These are phyloP conservation scores for Caenorhabditis sp. DNA, from an alignment of 2,888 invertebrate genomes.

Conservation along the genomic window DNA sequence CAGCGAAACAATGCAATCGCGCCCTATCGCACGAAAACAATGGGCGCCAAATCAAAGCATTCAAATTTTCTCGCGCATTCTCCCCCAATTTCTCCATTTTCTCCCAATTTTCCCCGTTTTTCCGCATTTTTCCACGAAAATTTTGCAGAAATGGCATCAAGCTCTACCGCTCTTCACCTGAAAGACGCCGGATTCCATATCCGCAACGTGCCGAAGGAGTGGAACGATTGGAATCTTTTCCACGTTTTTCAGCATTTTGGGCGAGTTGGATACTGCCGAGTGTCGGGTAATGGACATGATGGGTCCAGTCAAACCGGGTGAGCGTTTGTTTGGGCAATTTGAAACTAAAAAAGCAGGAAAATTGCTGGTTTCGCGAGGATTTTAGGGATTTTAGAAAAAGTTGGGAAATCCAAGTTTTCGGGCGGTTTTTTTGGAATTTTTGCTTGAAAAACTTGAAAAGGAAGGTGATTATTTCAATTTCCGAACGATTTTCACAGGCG, in stretches of 20 bases:
- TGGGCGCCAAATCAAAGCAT: too few relatives aligned
- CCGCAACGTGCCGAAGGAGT: slow-evolving; percentile 52
- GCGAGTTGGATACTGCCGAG: slow-evolving; percentile 55
- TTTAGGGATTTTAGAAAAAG: neutral
- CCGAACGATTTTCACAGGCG: too few relatives aligned
- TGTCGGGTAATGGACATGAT: slow-evolving; percentile 40
- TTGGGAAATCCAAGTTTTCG: too few relatives aligned
- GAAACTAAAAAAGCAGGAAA: too few relatives aligned
- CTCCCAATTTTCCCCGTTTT: neutral
- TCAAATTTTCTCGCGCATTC: neutral
- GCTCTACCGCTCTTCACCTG: slow-evolving; percentile 43
- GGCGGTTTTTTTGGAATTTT: too few relatives aligned
- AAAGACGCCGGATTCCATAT: slow-evolving; percentile 61
- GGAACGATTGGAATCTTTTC: slow-evolving; percentile 62
- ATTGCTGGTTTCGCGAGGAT: too few relatives aligned
- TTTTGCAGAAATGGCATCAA: slow-evolving; percentile 45
- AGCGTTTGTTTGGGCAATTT: too few relatives aligned
- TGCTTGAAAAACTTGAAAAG: too few relatives aligned
- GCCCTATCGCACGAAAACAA: too few relatives aligned
- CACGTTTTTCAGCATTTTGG: slow-evolving; percentile 44
- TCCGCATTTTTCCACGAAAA: neutral
- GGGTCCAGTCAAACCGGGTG: slow-evolving; percentile 37
- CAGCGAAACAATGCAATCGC: too few relatives aligned
- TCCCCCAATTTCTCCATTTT: slow-evolving; percentile 1
- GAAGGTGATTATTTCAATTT: too few relatives aligned